phyloP scores from a whole-genome alignment of 2,113 vertebrate species.

The Patagioenas fasciata region DNA sequence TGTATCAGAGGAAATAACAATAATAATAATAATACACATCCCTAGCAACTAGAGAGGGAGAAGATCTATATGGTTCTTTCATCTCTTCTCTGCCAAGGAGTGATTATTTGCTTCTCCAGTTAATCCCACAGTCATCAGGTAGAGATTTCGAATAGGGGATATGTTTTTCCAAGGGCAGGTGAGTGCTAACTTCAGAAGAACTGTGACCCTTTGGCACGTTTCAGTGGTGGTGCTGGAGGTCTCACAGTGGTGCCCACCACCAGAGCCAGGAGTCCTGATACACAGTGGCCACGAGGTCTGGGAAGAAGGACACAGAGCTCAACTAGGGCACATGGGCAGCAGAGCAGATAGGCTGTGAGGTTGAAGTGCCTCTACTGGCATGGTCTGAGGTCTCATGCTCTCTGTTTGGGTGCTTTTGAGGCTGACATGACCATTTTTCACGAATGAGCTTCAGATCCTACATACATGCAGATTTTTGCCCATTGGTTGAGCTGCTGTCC shows the following conservation, averaged over 20 bases:
- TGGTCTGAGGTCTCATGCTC: rapidly evolving
- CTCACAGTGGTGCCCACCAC: rapidly evolving
- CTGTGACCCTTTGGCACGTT: rapidly evolving
- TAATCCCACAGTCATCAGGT: neutral
- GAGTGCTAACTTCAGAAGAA: neutral
- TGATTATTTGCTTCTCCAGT: neutral
- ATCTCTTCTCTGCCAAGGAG: neutral
- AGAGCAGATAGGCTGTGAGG: neutral
- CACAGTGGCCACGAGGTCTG: rapidly evolving
- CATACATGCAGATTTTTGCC: neutral
- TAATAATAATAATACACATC: conserved; percentile 42
- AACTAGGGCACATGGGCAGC: rapidly evolving
- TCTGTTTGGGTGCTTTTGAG: neutral
- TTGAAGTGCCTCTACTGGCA: neutral
- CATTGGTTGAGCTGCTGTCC: neutral
- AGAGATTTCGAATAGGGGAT: neutral
- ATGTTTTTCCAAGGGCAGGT: neutral
- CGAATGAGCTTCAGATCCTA: neutral
- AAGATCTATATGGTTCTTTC: conserved; percentile 3
- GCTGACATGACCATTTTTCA: rapidly evolving
- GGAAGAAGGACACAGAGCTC: neutral
- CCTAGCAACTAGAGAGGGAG: conserved; percentile 26
- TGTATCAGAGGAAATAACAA: conserved; percentile 50
- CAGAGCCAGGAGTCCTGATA: neutral
- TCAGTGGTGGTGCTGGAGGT: neutral